A percentile compares a stretch with the other conserved stretches of the same genome.
These are phyloP conservation scores for Regulus satrapa DNA, from an alignment of 2,113 vertebrate species.

Conservation along the genomic window DNA sequence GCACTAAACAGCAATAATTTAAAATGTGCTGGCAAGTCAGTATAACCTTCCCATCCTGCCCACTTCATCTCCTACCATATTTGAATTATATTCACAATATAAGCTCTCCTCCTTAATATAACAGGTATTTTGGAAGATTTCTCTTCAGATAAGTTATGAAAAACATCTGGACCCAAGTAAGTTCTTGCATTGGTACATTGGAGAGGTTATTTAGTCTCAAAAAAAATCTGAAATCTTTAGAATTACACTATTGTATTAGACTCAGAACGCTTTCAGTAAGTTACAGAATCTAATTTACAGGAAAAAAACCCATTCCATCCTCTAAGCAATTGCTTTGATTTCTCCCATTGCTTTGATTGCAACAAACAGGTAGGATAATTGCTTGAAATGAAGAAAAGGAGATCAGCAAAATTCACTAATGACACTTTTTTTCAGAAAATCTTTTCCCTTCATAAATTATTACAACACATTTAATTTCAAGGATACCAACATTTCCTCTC, in stretches of 20 bases:
- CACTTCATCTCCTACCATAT: not conserved
- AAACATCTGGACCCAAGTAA: not conserved
- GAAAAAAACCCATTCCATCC: not conserved
- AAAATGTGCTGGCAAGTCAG: not conserved
- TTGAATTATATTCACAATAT: not conserved
- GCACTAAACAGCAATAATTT: not conserved
- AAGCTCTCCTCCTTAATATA: not conserved
- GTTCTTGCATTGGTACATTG: not conserved
- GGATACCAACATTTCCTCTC: not conserved
- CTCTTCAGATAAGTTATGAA: not conserved
- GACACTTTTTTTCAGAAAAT: not conserved
- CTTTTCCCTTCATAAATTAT: not conserved
- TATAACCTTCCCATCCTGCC: not conserved
- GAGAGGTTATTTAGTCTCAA: not conserved
- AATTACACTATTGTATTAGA: not conserved
- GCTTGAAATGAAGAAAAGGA: not conserved
- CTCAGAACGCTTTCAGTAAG: not conserved
- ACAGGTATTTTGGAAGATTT: not conserved
- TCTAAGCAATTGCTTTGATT: not conserved
- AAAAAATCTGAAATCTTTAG: not conserved
- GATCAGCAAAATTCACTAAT: not conserved
- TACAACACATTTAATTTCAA: not conserved
- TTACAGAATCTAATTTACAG: not conserved
- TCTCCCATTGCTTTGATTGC: not conserved
- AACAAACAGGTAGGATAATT: not conserved